Evolutionary conservation across 2,888 invertebrate genomes (phyloP), one percentile per base, ranked within the genome.

Genomic region (Perdita meconis): DNA sequence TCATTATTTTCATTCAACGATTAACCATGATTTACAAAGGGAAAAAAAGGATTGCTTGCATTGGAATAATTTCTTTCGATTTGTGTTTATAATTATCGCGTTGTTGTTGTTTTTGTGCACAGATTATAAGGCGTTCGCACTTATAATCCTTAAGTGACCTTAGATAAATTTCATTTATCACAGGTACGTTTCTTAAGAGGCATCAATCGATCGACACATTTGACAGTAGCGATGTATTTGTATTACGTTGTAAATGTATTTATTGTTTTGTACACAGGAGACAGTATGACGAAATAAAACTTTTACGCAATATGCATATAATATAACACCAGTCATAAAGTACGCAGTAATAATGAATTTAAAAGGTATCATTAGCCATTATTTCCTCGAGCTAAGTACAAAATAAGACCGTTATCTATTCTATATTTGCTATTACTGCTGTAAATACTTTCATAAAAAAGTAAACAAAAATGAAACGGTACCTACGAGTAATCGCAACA

Each of bases 231-330:
- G 50, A 57, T 73, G 51, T 60, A 59, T 60, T 72, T 72, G 53
- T 66, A 56, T 72, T 78, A 71, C 24, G 71, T 74, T 61, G 30
- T 68, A 65, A 78, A 40, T 68, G 69, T 79, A 73, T 68, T 78
- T 79, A 79, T 73, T 72, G 73, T 64, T 68, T 78, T 79, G 79
- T 80, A 74, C 60, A 78, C 67, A 73, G n/a, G 19, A 67, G 44
- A 59, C 60, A 67, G 50, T 47, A 61, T 72, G 30, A 67, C 30
- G 30, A 65, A 74, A 80, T 73, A 74, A 79, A 80, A 63, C 56
- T 42, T 61, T 60, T 61, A 50, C 8, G 79, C 69, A 69, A 65
- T 61, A 73, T 42, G 47, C 65, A 74, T 69, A 65, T 6, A n/a
- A 30, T 47, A 47, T 12, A 47, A 79, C 67, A 68, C 42, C 69